phyloP scores from a whole-genome alignment of 2,113 vertebrate genomes.

The Castor canadensis region DNA sequence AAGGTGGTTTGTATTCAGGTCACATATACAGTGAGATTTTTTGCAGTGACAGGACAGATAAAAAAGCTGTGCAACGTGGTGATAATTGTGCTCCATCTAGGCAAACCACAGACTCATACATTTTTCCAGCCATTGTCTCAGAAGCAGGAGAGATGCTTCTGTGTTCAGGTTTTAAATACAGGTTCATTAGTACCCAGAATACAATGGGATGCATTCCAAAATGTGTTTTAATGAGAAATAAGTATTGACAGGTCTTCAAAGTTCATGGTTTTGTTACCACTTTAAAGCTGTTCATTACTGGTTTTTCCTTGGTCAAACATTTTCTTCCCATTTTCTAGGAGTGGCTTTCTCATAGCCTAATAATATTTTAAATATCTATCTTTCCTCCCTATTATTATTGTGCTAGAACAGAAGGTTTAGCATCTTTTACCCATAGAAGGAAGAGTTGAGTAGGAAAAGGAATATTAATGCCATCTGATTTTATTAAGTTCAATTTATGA shows the following conservation, averaged over 20 bases:
- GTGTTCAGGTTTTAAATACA: constrained; percentile 67
- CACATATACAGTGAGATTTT: constrained; percentile 83
- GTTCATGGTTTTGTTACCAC: neutral
- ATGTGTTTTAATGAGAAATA: constrained; percentile 50
- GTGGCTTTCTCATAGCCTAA: neutral
- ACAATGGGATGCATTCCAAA: constrained; percentile 56
- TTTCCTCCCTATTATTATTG: neutral
- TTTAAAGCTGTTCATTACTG: constrained; percentile 10
- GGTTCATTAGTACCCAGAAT: constrained; percentile 72
- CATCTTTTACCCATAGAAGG: neutral
- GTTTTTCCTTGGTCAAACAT: neutral
- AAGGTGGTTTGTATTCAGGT: constrained; percentile 81
- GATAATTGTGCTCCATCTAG: constrained; percentile 82
- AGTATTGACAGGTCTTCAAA: neutral
- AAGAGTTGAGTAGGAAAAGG: neutral
- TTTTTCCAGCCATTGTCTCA: constrained; percentile 79
- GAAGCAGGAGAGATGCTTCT: constrained; percentile 67
- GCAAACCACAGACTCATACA: constrained; percentile 70
- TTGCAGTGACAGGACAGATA: constrained; percentile 80
- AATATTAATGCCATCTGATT: neutral
- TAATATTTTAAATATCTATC: neutral
- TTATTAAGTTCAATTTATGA: neutral
- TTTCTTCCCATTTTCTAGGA: neutral
- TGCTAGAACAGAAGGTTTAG: neutral
- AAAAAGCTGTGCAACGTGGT: constrained; percentile 49